These are phyloP conservation scores for Megaceryle maxima DNA, from an alignment of 2,113 vertebrate genomes.

Conservation along the genomic window DNA sequence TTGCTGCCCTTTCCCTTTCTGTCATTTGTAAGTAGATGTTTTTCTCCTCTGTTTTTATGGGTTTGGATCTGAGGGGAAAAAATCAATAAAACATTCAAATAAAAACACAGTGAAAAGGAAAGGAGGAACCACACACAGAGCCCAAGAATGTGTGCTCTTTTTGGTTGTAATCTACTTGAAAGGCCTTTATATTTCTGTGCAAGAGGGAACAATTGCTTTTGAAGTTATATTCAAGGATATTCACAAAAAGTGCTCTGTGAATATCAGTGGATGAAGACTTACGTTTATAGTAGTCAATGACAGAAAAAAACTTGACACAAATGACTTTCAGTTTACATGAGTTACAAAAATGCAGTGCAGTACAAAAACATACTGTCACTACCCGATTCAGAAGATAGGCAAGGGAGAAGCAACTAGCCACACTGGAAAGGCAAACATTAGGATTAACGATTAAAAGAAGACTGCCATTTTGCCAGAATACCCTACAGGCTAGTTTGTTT, in stretches of 20 bases:
- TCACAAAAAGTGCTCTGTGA: slow-evolving; percentile 7
- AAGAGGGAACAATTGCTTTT: slow-evolving; percentile 35
- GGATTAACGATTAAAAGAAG: neutral
- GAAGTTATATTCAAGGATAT: slow-evolving; percentile 27
- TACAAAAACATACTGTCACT: neutral
- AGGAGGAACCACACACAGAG: neutral
- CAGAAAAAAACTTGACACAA: neutral
- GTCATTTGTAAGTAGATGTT: neutral
- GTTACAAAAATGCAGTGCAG: neutral
- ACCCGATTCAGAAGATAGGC: neutral
- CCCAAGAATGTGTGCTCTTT: neutral
- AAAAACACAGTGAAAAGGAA: slow-evolving; percentile 2
- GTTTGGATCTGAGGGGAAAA: neutral
- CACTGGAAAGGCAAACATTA: neutral
- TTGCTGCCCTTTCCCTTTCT: neutral
- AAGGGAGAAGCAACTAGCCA: neutral
- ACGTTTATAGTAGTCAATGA: slow-evolving; percentile 6
- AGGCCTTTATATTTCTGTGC: slow-evolving; percentile 7
- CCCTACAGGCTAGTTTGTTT: slow-evolving; percentile 25
- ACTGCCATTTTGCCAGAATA: neutral
- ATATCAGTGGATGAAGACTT: neutral
- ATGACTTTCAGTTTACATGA: neutral
- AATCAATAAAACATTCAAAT: slow-evolving; percentile 48
- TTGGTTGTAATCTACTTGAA: slow-evolving; percentile 35
- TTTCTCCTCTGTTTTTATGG: neutral